Evolutionary conservation across 2,113 vertebrate genomes (phyloP), one percentile per base, ranked within the genome.

Genomic region (Oncorhynchus kisutch): DNA sequence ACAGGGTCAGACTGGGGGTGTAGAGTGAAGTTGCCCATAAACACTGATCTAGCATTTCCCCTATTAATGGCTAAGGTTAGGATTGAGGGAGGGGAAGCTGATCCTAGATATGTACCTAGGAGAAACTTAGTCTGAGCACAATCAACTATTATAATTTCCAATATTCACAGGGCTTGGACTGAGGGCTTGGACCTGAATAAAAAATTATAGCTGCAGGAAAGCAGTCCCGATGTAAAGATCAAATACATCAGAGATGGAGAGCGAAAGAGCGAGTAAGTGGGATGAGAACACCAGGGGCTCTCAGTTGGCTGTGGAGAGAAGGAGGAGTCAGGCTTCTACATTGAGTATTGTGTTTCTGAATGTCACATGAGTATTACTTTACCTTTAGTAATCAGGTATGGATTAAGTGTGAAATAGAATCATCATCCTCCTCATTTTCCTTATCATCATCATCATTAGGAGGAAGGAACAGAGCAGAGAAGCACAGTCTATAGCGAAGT

Each of bases 391-490:
- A 85, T 73, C 80, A 81, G 76, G 84, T 24, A 81, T 78, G 86
- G 82, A 78, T 69, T 78, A 86, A 72, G 79, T 80, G 82, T 81
- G 83, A 88, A 59, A 77, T 71, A 82, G 72, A 71, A 74, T 82
- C 27, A 73, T 64, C 72, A 82, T 86, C 79, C 87, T 81, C 83
- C 39, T 45, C 39, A 11, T 45, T 11, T 11, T 45, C 9, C 8
- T 45, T 11, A 85, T 75, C 80, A 77, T 86, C 85, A 88, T 81
- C 77, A 80, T 64, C 70, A 80, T 80, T 74, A 76, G 79, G 74
- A 79, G 79, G 84, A 86, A 82, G 84, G 87, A 84, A 78, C 75
- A 86, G 75, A 87, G 82, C 79, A 82, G 85, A 86, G 82, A 79
- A 83, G 79, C 4, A 66, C 12, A 77, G 82, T 78, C 81, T 82